These are phyloP conservation scores for Poeciliopsis turneri DNA, from an alignment of 2,797 vertebrate genomes.

Conservation along the genomic window DNA sequence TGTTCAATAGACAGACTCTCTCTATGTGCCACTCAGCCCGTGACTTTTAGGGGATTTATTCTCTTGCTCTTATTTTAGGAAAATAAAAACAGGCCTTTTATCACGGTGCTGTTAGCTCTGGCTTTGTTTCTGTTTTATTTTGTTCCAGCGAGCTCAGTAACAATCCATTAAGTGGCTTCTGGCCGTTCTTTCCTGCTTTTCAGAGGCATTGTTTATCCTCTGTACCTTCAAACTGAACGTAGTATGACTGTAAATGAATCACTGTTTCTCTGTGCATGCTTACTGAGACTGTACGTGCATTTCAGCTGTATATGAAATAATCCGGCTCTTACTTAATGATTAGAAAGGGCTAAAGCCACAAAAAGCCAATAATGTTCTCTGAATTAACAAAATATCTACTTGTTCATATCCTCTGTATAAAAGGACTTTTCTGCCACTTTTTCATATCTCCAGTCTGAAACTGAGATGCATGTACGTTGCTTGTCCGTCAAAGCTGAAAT, in stretches of 20 bases:
- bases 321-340: conserved; percentile 34
- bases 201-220: conserved; percentile 15
- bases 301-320: conserved; percentile 50
- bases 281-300: conserved; percentile 73
- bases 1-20: conserved; percentile 27
- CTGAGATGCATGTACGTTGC: conserved; percentile 66
- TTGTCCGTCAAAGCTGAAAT: conserved; percentile 50
- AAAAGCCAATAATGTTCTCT: conserved; percentile 44
- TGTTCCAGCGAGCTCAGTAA: conserved; percentile 33
- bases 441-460: conserved; percentile 36
- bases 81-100: conserved; percentile 50
- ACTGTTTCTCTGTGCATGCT: conserved; percentile 78
- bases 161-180: conserved; percentile 39
- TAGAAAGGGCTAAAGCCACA: conserved; percentile 62
- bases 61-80: conserved; percentile 38
- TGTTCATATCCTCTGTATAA: conserved; percentile 34
- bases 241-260: conserved; percentile 51
- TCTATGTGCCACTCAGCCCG: conserved; percentile 45
- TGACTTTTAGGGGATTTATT: conserved; percentile 21
- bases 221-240: conserved; percentile 28
- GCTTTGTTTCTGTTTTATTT: conserved; percentile 41
- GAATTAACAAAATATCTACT: conserved; percentile 49
- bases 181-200: conserved; percentile 41
- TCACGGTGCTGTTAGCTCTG: conserved; percentile 60
- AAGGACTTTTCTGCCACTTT: conserved; percentile 28